Evolutionary conservation across 2,888 invertebrate species (phyloP), one percentile per base, ranked within the genome.

Genomic region (Iphiclides podalirius): DNA sequence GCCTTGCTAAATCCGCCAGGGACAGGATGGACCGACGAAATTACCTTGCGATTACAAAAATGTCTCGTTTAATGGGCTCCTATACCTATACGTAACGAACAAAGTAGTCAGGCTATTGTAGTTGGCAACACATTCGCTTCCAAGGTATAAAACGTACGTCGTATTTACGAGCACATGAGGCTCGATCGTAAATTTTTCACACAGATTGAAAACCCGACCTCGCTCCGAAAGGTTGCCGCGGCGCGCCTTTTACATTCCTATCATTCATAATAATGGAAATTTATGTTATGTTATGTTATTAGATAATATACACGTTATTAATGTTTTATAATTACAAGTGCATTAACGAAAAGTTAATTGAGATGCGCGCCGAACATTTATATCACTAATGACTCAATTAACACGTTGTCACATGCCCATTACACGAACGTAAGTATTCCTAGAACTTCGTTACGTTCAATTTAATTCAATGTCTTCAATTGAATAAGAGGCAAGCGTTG

Each of bases 101-200:
- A 33, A 38, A 33, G 31, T 26, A 44, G 33, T 33, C 38, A 43
- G 33, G 39, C 35, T 26, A 50, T 50, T 45, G 50, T 39, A 45
- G 39, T 40, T 26, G 44, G 44, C 44, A 26, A 50, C 28, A 34
- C 38, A 23, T 23, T 44, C 39, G 35, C 40, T 50, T 12, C 36
- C 28, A 39, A 50, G 28, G 6, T 33, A 50, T 50, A 44, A 44
- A 50, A 45, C 35, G 39, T 17, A 39, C 39, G 26, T 11, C 4
- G 40, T 40, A 45, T 50, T 50, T 50, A 50, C 50, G 50, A 50
- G 50, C 28, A 35, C 35, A 38, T 36, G 35, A 50, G 20, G 35
- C 35, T 13, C 40, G 43, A 16, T 44, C 50, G 50, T 50, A 50
- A 50, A 44, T 44, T 39, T 35, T 50, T 44, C 44, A 28, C 28